Base-by-base conservation (phyloP, 2,113 vertebrate species). In the Pseudopodoces humilis region DNA sequence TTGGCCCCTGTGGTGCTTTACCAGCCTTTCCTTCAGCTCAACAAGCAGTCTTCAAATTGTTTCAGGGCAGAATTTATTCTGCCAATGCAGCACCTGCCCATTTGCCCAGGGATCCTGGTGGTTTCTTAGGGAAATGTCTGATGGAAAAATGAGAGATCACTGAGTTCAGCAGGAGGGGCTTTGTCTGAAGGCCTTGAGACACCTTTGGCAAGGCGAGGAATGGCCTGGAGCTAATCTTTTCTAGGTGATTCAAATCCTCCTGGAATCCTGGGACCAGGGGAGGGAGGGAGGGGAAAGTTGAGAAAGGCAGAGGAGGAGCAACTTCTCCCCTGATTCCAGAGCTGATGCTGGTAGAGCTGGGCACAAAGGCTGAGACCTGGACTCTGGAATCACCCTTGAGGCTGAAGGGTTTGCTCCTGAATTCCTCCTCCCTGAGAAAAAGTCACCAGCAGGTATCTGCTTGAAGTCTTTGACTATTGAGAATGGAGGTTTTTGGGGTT, bases 401-500 rank as follows among this genome's bases (percentile, higher is more conserved):
- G 30, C 43, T 22, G 15, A 71, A 41, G 23, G 46, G 3, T 39
- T 74, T 74, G 33, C 13, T 72, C 46, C 37, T 30, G 30, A 44
- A 24, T 64, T 71, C 23, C 1, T 83, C 25, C 39, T 43, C 50
- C 9, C 33, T 43, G 27, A 0, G 2, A n/a, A 31, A 47, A 58
- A 7, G 35, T 16, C 31, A 44, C 30, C 7, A 35, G 39, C 11
- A 22, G 6, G 1, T 11, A 6, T 7, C 31, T 72, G 52, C 2
- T 4, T 19, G n/a, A 44, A 30, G 8, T 9, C 49, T 83, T 82
- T 43, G 19, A 5, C 11, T 74, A 4, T 23, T n/a, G 30, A 33
- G 20, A 30, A 49, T 4, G 6, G 11, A n/a, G 44, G 3, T 5
- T 25, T 60, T 16, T 13, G 15, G 0, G 6, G 2, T 1, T 50